Percentiles rank a stretch among this genome's conserved stretches.
Evolutionary conservation across 2,888 invertebrate species (phyloP).

Genomic region (Odontocolon sp.): DNA sequence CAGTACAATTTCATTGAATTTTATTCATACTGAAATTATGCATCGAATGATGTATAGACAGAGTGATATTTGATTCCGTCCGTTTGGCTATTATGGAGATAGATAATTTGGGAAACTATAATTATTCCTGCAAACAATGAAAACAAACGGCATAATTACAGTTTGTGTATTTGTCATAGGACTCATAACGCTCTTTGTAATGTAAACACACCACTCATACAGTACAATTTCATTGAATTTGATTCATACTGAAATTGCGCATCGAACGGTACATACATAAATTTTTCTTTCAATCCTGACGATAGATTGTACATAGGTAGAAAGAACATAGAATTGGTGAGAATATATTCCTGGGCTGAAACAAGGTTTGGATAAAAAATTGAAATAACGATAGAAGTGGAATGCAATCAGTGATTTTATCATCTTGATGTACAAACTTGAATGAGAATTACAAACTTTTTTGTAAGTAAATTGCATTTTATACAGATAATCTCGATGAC

Average conservation of each 20-base stretch:
- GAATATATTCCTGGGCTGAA: too few species aligned
- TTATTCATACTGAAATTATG: not conserved
- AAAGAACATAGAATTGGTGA: too few species aligned
- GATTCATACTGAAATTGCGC: not conserved
- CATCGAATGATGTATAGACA: not conserved
- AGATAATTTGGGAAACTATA: too few species aligned
- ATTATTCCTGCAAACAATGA: too few species aligned
- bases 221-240: constrained; percentile 12
- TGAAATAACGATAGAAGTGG: not conserved
- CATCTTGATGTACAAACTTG: constrained; percentile 35
- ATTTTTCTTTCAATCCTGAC: too few species aligned
- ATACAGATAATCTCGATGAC: constrained; percentile 17
- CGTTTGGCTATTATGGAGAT: too few species aligned
- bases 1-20: constrained; percentile 13
- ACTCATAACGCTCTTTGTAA: not conserved
- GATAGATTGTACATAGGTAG: too few species aligned
- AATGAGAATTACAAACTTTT: constrained; percentile 45
- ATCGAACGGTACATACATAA: not conserved
- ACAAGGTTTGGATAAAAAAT: too few species aligned
- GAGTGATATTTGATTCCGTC: too few species aligned
- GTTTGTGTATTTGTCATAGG: not conserved
- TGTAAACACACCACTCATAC: not conserved
- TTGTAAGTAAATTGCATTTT: constrained; percentile 11
- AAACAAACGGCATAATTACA: constrained; percentile 2
- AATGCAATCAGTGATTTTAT: constrained; percentile 2